Percentiles rank a stretch among this genome's conserved stretches.
Conservation (phyloP, 2,888 invertebrate genomes). For the Graphium colonna region DNA sequence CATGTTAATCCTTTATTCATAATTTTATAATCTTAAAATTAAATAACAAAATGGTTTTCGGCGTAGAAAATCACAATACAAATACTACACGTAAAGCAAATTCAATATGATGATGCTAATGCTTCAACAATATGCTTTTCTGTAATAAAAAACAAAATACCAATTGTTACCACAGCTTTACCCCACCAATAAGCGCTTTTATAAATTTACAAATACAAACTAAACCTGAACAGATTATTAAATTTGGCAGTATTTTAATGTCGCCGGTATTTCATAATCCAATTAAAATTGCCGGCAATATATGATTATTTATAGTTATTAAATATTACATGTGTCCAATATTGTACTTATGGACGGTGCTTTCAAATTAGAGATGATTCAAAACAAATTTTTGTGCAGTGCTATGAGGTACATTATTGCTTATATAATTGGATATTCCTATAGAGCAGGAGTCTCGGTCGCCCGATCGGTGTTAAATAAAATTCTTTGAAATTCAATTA, state of each 20-base stretch:
- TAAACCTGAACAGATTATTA: background rate
- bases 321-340: background rate
- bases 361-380: background rate
- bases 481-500: too few species aligned
- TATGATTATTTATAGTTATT: background rate
- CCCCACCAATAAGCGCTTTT: background rate
- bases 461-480: too few species aligned
- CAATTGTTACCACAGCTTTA: too few species aligned
- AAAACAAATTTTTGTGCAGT: slow-evolving; percentile 6
- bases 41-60: slow-evolving; percentile 53
- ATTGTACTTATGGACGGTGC: background rate
- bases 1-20: slow-evolving; percentile 46
- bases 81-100: slow-evolving; percentile 6
- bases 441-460: too few species aligned
- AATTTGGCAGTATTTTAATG: background rate
- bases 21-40: slow-evolving; percentile 57
- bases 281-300: background rate
- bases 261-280: background rate
- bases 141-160: too few species aligned
- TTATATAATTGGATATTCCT: background rate
- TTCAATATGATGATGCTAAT: slow-evolving; percentile 1
- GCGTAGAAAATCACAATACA: slow-evolving; percentile 16
- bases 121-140: too few species aligned
- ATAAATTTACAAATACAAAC: background rate
- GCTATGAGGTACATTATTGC: background rate